Evolutionary conservation across 2,888 invertebrate genomes (phyloP), one percentile per base, ranked within the genome.

Genomic region (Eurytoma californica): DNA sequence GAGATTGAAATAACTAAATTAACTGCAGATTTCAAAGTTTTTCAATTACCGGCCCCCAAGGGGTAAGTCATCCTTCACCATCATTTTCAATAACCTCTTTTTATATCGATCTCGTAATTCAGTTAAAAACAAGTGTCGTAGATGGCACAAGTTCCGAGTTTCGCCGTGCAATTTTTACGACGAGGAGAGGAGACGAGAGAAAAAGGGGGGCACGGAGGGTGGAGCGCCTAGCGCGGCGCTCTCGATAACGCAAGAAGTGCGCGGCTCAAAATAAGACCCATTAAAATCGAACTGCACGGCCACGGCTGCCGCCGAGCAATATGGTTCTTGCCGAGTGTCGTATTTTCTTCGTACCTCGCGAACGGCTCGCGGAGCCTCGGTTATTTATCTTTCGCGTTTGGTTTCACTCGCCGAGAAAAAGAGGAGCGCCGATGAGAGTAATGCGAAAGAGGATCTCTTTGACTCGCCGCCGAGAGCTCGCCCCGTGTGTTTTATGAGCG

Each of bases 361-460:
- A 30, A 9, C 16, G 61, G 28, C 53, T n/a, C 53, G 53, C 53
- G 61, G 18, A 61, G 39, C 63, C 20, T 53, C 72, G 63, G 72
- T 72, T 72, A 72, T 72, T 72, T 72, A 72, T 72, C 72, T 72
- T 72, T 72, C 60, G 72, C 72, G 63, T 72, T 63, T 72, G 63
- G 72, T 72, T 72, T 72, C 63, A 61, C 72, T 63, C 60, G 47
- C 58, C 18, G 63, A 63, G 63, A 63, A 63, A 63, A 63, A 63
- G 47, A 18, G 39, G 16, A 63, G 72, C 72, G 61, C 20, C 72
- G 63, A 72, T 72, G 63, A 72, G 61, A 55, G 51, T 18, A 70
- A 57, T 70, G 55, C 60, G 60, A 70, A 57, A 70, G 60, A 60
- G 55, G 55, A 57, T 70, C 60, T 70, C 70, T 60, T 47, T 70